Conservation (phyloP, 2,113 vertebrate species). For the Protobothrops mucrosquamatus region DNA sequence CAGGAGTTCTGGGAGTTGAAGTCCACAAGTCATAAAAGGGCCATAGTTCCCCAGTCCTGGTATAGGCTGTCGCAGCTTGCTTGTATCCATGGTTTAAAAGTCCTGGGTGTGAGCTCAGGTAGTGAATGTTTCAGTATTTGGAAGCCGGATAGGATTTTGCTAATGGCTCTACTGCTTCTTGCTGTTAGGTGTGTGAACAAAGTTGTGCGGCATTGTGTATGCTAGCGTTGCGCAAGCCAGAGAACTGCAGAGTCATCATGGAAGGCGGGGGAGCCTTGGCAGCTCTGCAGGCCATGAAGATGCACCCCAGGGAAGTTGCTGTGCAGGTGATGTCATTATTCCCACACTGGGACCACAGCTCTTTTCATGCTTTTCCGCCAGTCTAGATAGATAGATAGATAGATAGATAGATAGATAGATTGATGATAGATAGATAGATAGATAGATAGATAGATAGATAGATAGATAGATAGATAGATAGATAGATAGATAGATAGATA, state of each 20-base stretch:
- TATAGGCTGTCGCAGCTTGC: background rate
- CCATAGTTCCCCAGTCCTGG: background rate
- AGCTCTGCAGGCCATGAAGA: conserved; percentile 90
- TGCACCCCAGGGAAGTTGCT: conserved; percentile 69
- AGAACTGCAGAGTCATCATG: conserved; percentile 88
- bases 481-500: too few species aligned
- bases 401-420: too few species aligned
- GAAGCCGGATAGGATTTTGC: too few species aligned
- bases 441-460: too few species aligned
- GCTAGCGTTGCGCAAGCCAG: conserved; percentile 88
- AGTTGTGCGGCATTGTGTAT: conserved; percentile 85
- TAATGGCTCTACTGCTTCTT: background rate
- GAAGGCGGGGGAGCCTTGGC: conserved; percentile 83
- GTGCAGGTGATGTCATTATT: conserved; percentile 79
- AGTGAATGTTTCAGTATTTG: background rate
- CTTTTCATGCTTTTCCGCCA: background rate
- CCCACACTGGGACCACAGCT: background rate
- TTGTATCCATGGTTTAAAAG: background rate
- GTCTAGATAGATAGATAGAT: background rate
- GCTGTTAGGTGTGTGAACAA: conserved; percentile 87
- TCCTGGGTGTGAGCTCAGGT: background rate
- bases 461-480: too few species aligned
- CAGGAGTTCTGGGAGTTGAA: background rate
- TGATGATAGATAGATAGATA: too few species aligned
- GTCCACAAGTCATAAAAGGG: background rate